Conservation (phyloP, 2,797 vertebrate species). For the Onychomys arenicola region DNA sequence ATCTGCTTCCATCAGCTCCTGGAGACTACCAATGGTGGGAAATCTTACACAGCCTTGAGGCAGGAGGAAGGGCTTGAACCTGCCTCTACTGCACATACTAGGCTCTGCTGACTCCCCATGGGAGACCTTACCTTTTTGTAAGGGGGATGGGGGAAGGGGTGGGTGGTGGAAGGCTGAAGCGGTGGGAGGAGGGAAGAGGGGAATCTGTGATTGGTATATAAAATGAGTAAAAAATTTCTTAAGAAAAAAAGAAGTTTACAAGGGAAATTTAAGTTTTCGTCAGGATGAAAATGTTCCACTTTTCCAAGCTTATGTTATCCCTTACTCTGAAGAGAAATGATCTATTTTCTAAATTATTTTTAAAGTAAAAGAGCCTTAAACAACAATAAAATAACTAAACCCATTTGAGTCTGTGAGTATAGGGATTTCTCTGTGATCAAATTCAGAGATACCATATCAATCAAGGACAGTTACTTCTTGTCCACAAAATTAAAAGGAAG, state of each 20-base stretch:
- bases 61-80: too few relatives aligned
- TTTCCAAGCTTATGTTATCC: background rate
- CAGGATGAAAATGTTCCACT: background rate
- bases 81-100: too few relatives aligned
- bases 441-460: conserved; percentile 80
- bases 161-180: too few relatives aligned
- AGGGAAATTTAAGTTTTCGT: background rate
- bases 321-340: background rate
- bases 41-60: too few relatives aligned
- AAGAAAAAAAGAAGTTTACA: background rate
- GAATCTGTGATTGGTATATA: too few relatives aligned
- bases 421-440: conserved; percentile 62
- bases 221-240: too few relatives aligned
- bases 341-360: background rate
- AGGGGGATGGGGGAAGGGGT: too few relatives aligned
- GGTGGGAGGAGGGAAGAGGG: too few relatives aligned
- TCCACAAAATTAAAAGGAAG: conserved; percentile 72
- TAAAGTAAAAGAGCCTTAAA: background rate
- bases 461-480: conserved; percentile 74
- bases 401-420: conserved; percentile 45
- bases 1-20: too few relatives aligned
- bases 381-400: background rate
- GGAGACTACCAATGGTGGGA: too few relatives aligned
- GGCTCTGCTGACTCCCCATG: too few relatives aligned
- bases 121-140: too few relatives aligned